phyloP scores from a whole-genome alignment of 2,113 vertebrate genomes.

The Cynocephalus volans region DNA sequence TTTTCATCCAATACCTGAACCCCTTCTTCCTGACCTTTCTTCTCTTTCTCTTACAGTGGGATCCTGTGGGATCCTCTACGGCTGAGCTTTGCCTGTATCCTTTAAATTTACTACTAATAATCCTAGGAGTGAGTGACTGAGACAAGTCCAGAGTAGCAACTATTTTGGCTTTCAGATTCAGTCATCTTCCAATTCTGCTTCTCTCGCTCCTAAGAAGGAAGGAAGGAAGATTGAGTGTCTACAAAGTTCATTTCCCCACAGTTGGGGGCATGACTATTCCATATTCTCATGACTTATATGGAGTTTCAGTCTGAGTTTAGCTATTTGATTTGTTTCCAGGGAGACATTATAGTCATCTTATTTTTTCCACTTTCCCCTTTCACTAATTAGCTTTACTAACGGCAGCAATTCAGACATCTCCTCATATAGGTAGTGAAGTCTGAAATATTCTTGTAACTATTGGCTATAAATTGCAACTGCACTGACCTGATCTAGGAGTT shows the following conservation, averaged over 20 bases:
- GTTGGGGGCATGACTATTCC: neutral
- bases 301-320: neutral
- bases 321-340: neutral
- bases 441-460: conserved; percentile 50
- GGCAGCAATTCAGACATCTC: conserved; percentile 20
- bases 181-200: neutral
- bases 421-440: conserved; percentile 16
- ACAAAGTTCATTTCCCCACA: neutral
- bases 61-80: neutral
- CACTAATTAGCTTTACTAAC: conserved; percentile 65
- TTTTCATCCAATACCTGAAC: neutral
- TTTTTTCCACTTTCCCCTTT: neutral
- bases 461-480: conserved; percentile 47
- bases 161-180: neutral
- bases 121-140: neutral
- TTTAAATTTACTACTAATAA: neutral
- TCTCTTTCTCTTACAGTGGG: neutral
- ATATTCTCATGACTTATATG: neutral
- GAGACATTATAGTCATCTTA: neutral
- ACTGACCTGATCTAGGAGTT: conserved; percentile 40
- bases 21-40: neutral
- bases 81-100: neutral
- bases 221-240: neutral
- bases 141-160: neutral
- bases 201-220: neutral